These are phyloP conservation scores for Amblyopsis rosae DNA, from an alignment of 2,113 vertebrate genomes.

Conservation along the genomic window DNA sequence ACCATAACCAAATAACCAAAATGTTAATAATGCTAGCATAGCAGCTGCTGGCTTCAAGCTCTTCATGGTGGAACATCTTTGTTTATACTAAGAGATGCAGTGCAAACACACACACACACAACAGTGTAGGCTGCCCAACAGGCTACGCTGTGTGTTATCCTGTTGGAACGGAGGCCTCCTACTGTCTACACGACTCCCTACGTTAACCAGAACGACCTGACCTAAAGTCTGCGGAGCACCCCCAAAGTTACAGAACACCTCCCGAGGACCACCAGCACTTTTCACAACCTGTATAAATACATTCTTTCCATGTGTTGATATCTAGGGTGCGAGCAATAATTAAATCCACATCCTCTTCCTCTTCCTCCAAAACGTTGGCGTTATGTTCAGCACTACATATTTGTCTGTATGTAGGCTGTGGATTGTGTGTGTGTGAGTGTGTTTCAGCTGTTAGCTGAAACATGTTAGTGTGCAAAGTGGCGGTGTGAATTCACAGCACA, in stretches of 20 bases:
- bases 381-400: constrained; percentile 2
- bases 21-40: not conserved
- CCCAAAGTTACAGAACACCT: constrained; percentile 60
- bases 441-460: not conserved
- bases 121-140: not conserved
- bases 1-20: not conserved
- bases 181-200: constrained; percentile 18
- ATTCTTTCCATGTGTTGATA: constrained; percentile 71
- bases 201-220: constrained; percentile 36
- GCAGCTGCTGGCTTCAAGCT: constrained; percentile 10
- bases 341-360: constrained; percentile 26
- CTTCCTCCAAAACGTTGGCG: constrained; percentile 1
- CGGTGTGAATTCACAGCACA: constrained; percentile 6
- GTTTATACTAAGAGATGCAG: too few species aligned
- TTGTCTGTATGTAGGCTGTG: constrained; percentile 4
- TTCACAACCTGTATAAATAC: constrained; percentile 69
- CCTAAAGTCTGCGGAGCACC: constrained; percentile 40
- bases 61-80: not conserved
- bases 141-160: not conserved
- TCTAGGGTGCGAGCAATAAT: constrained; percentile 51
- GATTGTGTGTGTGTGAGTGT: constrained; percentile 4
- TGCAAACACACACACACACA: too few species aligned
- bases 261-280: constrained; percentile 61
- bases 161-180: not conserved
- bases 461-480: constrained; percentile 9